Evolutionary conservation across 2,113 vertebrate genomes (phyloP).

Genomic region (Lasiurus borealis): DNA sequence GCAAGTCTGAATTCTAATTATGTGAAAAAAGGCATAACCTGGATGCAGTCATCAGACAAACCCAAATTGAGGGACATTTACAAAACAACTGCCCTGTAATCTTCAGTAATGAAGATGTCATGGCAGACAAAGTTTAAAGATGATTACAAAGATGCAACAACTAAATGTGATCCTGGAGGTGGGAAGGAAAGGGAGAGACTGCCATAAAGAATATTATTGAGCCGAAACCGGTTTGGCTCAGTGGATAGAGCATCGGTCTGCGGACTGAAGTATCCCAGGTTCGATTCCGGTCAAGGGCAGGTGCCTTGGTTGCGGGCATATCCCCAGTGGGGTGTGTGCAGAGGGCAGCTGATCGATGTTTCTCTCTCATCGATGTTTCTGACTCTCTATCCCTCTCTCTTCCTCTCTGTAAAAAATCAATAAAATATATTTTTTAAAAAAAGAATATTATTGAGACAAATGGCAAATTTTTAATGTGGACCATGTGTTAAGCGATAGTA

Average conservation of each 20-base stretch:
- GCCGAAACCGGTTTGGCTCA: too few species aligned
- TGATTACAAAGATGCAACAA: neutral
- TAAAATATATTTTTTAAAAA: too few species aligned
- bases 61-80: neutral
- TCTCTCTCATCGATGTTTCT: too few species aligned
- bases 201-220: neutral
- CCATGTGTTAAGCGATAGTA: neutral
- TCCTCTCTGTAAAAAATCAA: too few species aligned
- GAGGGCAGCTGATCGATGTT: too few species aligned
- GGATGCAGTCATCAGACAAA: neutral
- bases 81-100: neutral
- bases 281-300: too few species aligned
- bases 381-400: too few species aligned
- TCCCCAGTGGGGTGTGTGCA: too few species aligned
- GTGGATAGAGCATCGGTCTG: too few species aligned
- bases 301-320: too few species aligned
- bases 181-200: neutral
- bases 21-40: neutral
- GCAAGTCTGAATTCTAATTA: neutral
- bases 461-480: neutral
- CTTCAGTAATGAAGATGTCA: neutral
- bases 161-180: neutral
- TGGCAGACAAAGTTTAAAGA: neutral
- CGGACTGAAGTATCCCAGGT: too few species aligned
- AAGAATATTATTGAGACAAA: neutral